Base-by-base conservation (phyloP, 2,797 vertebrate species). In the Ctenopoma multispine region DNA sequence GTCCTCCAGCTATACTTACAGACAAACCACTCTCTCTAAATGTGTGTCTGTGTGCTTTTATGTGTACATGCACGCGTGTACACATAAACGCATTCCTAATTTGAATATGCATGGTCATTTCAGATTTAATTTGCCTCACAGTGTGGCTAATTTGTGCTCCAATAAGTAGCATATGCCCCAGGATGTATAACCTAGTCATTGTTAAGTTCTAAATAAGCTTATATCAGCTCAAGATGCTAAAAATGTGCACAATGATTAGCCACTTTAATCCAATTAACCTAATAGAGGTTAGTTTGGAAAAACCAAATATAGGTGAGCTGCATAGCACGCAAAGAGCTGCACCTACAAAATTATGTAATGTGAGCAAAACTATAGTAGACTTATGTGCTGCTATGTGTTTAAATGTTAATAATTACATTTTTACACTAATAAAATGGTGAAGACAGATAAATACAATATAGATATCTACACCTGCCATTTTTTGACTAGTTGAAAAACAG, bases 21-120 rank as follows among this genome's bases (percentile, higher is more conserved):
- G 82, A 69, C 8, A 17, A 81, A 68, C 46, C 53, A 46, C 60
- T 81, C 74, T 64, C 44, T 82, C 38, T n/a, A 49, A 57, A 54
- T 77, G 47, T 55, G 69, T 76, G 60, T 76, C 23, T 70, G 31
- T 20, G 20, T 81, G 63, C 58, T 64, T 75, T 61, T 72, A 55
- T 80, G 51, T 78, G 54, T 75, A 79, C 72, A 82, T 80, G 64
- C 58, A 82, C n/a, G n/a, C n/a, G n/a, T n/a, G n/a, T n/a, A n/a
- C 58, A 70, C 68, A 70, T 78, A 68, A 87, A 84, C 71, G 55
- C 78, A 82, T 80, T 58, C 49, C 72, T 91, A 81, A 91, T 92
- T 87, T 91, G 82, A 92, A 92, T 92, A 91, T 90, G 78, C 81
- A 91, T 85, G 82, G 87, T 81, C 83, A 89, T 92, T 90, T 92